Conservation (phyloP, 2,797 vertebrate species). For the Uromys caudimaculatus region DNA sequence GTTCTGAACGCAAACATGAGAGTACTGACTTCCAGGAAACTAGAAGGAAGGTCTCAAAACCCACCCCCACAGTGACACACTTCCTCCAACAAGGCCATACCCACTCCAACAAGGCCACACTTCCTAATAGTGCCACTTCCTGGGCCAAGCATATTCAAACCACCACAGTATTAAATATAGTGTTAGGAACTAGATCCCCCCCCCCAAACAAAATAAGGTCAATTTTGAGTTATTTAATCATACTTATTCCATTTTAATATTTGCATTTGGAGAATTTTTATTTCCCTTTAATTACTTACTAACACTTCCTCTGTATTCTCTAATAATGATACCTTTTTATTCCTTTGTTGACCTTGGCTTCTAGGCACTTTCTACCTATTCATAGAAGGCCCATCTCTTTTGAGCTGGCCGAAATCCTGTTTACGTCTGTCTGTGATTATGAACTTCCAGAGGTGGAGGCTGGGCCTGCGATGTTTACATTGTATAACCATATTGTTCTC, state of each 20-base stretch:
- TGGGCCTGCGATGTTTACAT: neutral
- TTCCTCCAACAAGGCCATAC: neutral
- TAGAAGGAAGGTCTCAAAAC: neutral
- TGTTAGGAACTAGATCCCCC: neutral
- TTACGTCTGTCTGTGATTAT: neutral
- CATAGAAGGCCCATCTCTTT: neutral
- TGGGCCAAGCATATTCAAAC: neutral
- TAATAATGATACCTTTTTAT: neutral
- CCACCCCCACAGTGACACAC: neutral
- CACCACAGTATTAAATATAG: neutral
- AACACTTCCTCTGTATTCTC: neutral
- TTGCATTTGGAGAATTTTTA: neutral
- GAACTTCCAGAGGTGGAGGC: conserved; percentile 1
- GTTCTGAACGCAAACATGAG: too few species aligned
- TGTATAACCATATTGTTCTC: conserved; percentile 18
- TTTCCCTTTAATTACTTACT: conserved; percentile 29
- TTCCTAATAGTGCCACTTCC: neutral
- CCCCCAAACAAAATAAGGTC: neutral
- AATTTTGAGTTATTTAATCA: neutral
- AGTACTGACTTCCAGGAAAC: too few species aligned
- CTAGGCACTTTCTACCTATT: neutral
- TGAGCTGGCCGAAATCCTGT: neutral
- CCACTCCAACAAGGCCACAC: neutral
- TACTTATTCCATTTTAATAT: conserved; percentile 24
- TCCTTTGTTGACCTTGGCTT: neutral